Conservation (phyloP, 2,113 vertebrate genomes). For the Erinaceus europaeus region DNA sequence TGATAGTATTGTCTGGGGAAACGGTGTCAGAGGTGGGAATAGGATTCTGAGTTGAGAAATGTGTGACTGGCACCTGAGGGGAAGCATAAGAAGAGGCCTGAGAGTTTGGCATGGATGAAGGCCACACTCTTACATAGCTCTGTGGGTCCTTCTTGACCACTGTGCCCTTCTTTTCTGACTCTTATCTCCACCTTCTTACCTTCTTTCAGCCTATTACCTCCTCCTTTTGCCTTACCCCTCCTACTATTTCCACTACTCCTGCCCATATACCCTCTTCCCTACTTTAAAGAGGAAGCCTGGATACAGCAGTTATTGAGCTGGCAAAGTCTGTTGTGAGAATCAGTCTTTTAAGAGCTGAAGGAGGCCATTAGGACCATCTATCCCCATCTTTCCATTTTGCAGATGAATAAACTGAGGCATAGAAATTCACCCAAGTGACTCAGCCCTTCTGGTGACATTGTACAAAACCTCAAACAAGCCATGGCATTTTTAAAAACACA, state of each 20-base stretch:
- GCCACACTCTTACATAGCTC: rapidly evolving
- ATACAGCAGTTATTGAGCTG: background rate
- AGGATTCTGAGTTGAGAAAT: background rate
- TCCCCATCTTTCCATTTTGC: background rate
- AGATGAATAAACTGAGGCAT: background rate
- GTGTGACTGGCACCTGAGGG: background rate
- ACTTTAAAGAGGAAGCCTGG: background rate
- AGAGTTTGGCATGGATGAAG: background rate
- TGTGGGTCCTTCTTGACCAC: background rate
- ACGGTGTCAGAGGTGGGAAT: background rate
- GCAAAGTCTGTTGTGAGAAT: background rate
- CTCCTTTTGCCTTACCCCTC: background rate
- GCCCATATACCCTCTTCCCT: background rate
- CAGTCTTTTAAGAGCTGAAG: background rate
- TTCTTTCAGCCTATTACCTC: background rate
- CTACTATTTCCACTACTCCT: background rate
- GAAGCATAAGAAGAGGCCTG: background rate
- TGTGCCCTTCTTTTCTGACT: background rate
- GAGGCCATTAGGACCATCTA: background rate
- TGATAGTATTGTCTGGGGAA: too few species aligned
- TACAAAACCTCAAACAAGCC: background rate
- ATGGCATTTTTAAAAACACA: background rate
- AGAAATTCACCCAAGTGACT: background rate
- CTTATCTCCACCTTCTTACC: background rate
- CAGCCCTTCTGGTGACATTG: background rate